Evolutionary conservation across 2,888 invertebrate genomes (phyloP).

Genomic region (Linnaemya vulpina): DNA sequence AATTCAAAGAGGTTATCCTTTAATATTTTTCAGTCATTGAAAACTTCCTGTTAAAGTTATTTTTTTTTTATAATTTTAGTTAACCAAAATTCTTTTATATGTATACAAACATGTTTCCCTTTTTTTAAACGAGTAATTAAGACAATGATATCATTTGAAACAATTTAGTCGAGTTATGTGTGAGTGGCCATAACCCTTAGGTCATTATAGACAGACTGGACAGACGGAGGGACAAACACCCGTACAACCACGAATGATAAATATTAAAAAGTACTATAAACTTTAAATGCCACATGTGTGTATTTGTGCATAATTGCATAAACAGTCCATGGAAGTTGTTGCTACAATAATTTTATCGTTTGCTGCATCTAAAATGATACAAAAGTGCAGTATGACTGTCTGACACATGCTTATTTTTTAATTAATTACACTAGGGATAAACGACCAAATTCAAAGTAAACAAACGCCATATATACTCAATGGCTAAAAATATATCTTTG

Average conservation of each 20-base stretch:
- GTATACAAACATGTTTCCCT: not conserved
- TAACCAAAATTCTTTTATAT: not conserved
- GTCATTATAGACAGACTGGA: constrained; percentile 46
- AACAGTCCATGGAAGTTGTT: constrained; percentile 55
- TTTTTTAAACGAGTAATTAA: constrained; percentile 33
- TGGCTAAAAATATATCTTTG: not conserved
- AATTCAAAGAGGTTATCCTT: not conserved
- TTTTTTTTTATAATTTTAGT: not conserved
- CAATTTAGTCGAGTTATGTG: constrained; percentile 34
- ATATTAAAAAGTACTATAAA: not conserved
- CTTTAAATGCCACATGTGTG: constrained; percentile 25
- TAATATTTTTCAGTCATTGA: not conserved
- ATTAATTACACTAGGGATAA: not conserved
- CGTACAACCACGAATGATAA: not conserved
- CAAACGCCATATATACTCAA: not conserved
- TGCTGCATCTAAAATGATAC: constrained; percentile 43
- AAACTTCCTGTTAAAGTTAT: not conserved
- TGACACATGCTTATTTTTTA: constrained; percentile 2
- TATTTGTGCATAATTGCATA: constrained; percentile 59
- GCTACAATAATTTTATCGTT: constrained; percentile 44
- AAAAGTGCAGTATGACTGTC: constrained; percentile 1
- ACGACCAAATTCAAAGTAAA: not conserved
- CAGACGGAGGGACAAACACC: too few relatives aligned
- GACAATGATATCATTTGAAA: constrained; percentile 65
- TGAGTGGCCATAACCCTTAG: constrained; percentile 67